Evolutionary conservation across 1,140 invertebrate species (phyloP).

Genomic region (Eumaeus atala): DNA sequence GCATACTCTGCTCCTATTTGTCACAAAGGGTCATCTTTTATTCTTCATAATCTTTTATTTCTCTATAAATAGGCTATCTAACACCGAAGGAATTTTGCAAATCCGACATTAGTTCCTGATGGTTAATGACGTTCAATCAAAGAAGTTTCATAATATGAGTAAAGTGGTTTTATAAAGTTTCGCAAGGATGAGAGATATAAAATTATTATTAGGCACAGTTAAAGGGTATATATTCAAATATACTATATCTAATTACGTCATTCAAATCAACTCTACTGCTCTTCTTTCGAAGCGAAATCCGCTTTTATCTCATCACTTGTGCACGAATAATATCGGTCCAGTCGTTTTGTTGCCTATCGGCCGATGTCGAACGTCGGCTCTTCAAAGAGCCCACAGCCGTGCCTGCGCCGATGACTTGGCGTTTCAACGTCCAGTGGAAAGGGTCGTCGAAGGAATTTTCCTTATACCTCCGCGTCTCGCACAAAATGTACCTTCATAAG

Average conservation of each 20-base stretch:
- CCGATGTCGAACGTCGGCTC: slow-evolving; percentile 63
- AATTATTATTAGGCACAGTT: background rate
- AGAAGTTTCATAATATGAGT: too few relatives aligned
- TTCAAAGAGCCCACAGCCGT: slow-evolving; percentile 56
- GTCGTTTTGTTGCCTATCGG: slow-evolving; percentile 67
- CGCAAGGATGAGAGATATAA: background rate
- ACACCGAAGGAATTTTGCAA: too few relatives aligned
- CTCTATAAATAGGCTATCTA: too few relatives aligned
- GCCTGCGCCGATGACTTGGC: slow-evolving; percentile 61
- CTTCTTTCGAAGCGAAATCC: background rate
- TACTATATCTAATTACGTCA: too few relatives aligned
- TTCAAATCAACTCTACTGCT: too few relatives aligned
- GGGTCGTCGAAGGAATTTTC: slow-evolving; percentile 44
- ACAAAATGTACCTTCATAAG: slow-evolving; percentile 1
- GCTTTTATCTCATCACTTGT: slow-evolving; percentile 28
- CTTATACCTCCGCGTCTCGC: slow-evolving; percentile 33
- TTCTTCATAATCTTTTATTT: too few relatives aligned
- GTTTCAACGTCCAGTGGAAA: slow-evolving; percentile 39
- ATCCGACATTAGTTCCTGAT: too few relatives aligned
- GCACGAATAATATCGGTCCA: slow-evolving; percentile 28
- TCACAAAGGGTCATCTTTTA: too few relatives aligned
- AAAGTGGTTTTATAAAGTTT: too few relatives aligned
- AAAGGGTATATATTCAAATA: too few relatives aligned
- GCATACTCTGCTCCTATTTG: too few relatives aligned
- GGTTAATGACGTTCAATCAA: too few relatives aligned